Base-by-base conservation (phyloP, 2,797 vertebrate species). In the Takifugu ocellatus region DNA sequence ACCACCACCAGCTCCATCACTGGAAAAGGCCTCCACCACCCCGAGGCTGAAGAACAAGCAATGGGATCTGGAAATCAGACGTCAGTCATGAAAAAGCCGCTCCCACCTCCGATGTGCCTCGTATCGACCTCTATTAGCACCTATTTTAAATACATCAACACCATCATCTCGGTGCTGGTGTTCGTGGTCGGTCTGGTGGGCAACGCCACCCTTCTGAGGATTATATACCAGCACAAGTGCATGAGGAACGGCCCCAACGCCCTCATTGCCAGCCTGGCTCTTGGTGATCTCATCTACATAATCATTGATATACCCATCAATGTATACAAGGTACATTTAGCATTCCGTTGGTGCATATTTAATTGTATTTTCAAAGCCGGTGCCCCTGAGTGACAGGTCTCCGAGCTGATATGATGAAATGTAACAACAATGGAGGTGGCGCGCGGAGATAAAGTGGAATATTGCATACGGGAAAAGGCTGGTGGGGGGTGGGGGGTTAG, bases 241-340 rank as follows among this genome's bases (percentile, higher is more conserved):
- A 99, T 99, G 97, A 93, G 97, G 90, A 99, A 99, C 3, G 97
- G 97, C 61, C 97, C 97, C 4, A 99, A 99, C 0, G 94, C 96
- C 0, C 92, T 99, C 75, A 99, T 99, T 66, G 95, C 95, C 81
- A 99, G 97, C 58, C 90, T 99, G 82, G 97, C 97, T 1, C 87
- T 99, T 11, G 97, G 97, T 48, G 97, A 99, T 88, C 94, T 99
- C 26, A 94, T 99, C 82, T 98, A 98, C 78, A 97, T 99, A 63
- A 90, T 92, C 82, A 94, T 95, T 61, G 95, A 88, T 49, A 95
- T 97, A 76, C 97, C 97, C 64, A 94, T 99, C 89, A 93, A 82
- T 24, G 89, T 94, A 21, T 98, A 93, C 86, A 99, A 99, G 96
- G 97, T 99, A 95, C 39, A 24, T 54, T 33, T 53, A 49, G 36